Percentiles rank a stretch among this genome's conserved stretches.
These are phyloP conservation scores for Pseudanteris insignis DNA, from an alignment of 2,888 invertebrate species.

Conservation along the genomic window DNA sequence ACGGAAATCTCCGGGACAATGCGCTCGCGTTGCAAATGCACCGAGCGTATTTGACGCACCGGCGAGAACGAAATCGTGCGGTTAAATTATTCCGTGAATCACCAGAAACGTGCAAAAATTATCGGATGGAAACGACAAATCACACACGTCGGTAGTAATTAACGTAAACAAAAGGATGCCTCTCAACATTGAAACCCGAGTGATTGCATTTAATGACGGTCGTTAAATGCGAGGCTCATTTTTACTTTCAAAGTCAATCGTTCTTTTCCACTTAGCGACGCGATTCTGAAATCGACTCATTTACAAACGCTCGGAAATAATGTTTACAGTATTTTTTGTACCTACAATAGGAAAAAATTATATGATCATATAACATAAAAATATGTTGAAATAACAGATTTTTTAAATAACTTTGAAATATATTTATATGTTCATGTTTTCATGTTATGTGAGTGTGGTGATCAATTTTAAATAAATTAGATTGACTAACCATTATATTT, in stretches of 20 bases:
- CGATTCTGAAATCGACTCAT: too few relatives aligned
- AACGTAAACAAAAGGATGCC: constrained; percentile 19
- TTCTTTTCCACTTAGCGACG: too few relatives aligned
- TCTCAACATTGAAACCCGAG: constrained; percentile 14
- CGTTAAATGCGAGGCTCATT: constrained; percentile 1
- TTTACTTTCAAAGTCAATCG: not conserved
- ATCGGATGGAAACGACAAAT: constrained; percentile 17
- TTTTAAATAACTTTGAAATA: too few relatives aligned
- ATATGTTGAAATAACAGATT: too few relatives aligned
- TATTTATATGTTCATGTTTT: too few relatives aligned
- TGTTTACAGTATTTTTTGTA: too few relatives aligned
- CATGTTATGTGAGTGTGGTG: too few relatives aligned
- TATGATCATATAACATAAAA: too few relatives aligned
- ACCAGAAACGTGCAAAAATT: constrained; percentile 19
- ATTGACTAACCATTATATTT: too few relatives aligned
- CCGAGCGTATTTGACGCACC: constrained; percentile 5
- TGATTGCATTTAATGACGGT: constrained; percentile 11
- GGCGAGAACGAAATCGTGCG: constrained; percentile 7
- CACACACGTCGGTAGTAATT: constrained; percentile 15
- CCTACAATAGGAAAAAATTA: too few relatives aligned
- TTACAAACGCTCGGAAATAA: too few relatives aligned
- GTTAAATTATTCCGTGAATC: constrained; percentile 9
- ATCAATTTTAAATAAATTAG: too few relatives aligned
- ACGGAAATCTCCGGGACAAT: constrained; percentile 3
- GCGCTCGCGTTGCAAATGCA: constrained; percentile 2